These are phyloP conservation scores for Aradus depressus DNA, from an alignment of 2,888 invertebrate genomes.

Conservation along the genomic window DNA sequence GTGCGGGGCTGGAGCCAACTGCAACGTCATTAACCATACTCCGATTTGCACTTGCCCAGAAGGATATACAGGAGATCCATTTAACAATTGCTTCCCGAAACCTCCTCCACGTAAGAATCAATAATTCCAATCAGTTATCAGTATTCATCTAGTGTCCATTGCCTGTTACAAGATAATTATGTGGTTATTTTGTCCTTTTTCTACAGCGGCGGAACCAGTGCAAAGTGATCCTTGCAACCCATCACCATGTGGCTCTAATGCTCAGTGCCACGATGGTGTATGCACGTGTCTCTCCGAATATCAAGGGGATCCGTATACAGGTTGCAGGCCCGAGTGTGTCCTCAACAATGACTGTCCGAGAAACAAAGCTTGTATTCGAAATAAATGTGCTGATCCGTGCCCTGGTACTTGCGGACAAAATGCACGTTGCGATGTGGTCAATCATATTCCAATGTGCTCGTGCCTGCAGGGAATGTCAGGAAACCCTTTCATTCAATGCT, in stretches of 20 bases:
- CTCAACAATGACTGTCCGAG: conserved; percentile 58
- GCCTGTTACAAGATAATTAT: no score
- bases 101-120: conserved; percentile 36
- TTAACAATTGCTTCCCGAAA: conserved; percentile 51
- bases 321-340: conserved; percentile 67
- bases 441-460: conserved; percentile 55
- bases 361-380: conserved; percentile 57
- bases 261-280: conserved; percentile 46
- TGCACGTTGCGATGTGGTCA: conserved; percentile 49
- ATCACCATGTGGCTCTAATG: conserved; percentile 54
- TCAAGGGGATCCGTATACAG: conserved; percentile 59
- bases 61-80: conserved; percentile 71
- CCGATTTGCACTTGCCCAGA: conserved; percentile 62
- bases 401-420: conserved; percentile 50
- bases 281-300: conserved; percentile 61
- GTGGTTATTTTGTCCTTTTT: no score
- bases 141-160: conserved; percentile 25
- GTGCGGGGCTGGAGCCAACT: conserved; percentile 68
- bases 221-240: conserved; percentile 50
- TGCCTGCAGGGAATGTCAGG: conserved; percentile 54
- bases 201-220: conserved; percentile 33
- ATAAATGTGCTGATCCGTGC: conserved; percentile 50
- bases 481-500: conserved; percentile 58
- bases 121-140: not conserved
- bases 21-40: conserved; percentile 68